Evolutionary conservation across 2,797 vertebrate species (phyloP).

Genomic region (Esox lucius): DNA sequence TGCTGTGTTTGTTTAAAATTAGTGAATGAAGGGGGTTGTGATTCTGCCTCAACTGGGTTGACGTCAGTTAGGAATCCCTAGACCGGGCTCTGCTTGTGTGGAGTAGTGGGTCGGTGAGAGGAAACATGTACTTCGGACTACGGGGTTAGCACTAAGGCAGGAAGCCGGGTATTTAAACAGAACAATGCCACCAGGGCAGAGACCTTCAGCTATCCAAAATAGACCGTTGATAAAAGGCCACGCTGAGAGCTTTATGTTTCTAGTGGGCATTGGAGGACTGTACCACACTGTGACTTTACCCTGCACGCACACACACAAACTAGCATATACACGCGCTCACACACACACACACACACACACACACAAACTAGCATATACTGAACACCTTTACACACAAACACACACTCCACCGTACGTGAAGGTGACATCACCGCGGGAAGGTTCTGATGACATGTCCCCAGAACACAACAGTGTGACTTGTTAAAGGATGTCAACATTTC

Average conservation of each 20-base stretch:
- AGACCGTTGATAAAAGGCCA: constrained; percentile 28
- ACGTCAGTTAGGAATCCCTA: not conserved
- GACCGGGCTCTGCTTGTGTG: constrained; percentile 27
- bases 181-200: constrained; percentile 65
- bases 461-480: constrained; percentile 61
- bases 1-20: too few relatives aligned
- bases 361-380: not conserved
- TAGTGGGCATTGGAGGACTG: constrained; percentile 52
- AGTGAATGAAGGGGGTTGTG: too few relatives aligned
- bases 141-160: constrained; percentile 55
- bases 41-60: not conserved
- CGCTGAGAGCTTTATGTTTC: constrained; percentile 50
- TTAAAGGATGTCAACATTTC: constrained; percentile 56
- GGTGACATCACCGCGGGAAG: constrained; percentile 69
- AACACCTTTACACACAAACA: not conserved
- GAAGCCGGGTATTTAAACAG: constrained; percentile 58
- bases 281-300: constrained; percentile 47
- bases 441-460: constrained; percentile 36
- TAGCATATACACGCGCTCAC: not conserved
- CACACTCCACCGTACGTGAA: constrained; percentile 24
- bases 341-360: not conserved
- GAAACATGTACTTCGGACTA: constrained; percentile 61
- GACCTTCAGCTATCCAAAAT: constrained; percentile 58
- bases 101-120: constrained; percentile 58
- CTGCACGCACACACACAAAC: constrained; percentile 17